A percentile compares a stretch with the other conserved stretches of the same genome.
phyloP scores from a whole-genome alignment of 2,888 invertebrate genomes.

The Clepsis dumicolana region DNA sequence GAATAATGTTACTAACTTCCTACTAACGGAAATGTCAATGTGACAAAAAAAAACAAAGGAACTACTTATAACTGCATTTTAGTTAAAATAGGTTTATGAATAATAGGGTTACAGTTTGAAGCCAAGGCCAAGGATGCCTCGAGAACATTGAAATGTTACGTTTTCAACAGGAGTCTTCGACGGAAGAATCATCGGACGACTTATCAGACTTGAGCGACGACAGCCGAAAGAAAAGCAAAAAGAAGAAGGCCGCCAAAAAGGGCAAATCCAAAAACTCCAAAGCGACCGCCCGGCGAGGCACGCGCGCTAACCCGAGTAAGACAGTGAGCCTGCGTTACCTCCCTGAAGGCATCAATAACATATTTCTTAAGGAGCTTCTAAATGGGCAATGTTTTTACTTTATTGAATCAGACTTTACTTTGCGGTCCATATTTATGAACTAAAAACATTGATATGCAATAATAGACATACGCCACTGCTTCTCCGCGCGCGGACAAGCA shows the following conservation, averaged over 20 bases:
- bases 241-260: slow-evolving; percentile 74
- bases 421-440: too few relatives aligned
- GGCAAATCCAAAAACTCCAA: slow-evolving; percentile 65
- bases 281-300: slow-evolving; percentile 67
- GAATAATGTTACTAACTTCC: too few relatives aligned
- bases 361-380: background rate
- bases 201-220: slow-evolving; percentile 75
- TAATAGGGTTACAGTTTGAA: too few relatives aligned
- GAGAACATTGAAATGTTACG: background rate
- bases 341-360: background rate
- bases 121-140: background rate
- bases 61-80: too few relatives aligned
- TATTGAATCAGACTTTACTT: too few relatives aligned
- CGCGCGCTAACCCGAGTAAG: slow-evolving; percentile 81
- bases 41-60: too few relatives aligned
- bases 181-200: slow-evolving; percentile 74
- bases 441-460: too few relatives aligned
- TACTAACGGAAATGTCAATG: too few relatives aligned
- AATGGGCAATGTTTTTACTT: too few relatives aligned
- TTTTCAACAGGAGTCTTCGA: slow-evolving; percentile 67
- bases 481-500: too few relatives aligned
- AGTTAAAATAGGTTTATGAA: too few relatives aligned
- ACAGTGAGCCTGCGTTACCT: slow-evolving; percentile 32
- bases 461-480: too few relatives aligned
- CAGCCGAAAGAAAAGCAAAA: slow-evolving; percentile 78